Evolutionary conservation across 2,797 vertebrate genomes (phyloP).

Genomic region (Amazona finschi): DNA sequence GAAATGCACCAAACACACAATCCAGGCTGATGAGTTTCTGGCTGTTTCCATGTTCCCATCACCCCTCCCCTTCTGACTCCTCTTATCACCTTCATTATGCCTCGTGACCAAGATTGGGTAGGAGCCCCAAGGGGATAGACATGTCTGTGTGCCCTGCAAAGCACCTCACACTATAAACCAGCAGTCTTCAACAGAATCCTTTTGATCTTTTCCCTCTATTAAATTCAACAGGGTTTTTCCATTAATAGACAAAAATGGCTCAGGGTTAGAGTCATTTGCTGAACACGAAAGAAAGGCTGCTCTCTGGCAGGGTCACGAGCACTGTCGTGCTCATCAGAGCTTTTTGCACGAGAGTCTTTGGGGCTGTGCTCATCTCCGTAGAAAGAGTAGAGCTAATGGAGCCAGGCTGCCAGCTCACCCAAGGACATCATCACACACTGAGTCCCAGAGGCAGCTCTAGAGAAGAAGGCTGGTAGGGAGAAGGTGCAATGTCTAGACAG

Average conservation of each 20-base stretch:
- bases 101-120: rapidly evolving
- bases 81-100: neutral
- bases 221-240: constrained; percentile 55
- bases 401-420: neutral
- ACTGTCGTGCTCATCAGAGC: neutral
- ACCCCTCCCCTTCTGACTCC: neutral
- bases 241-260: neutral
- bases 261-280: neutral
- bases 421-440: neutral
- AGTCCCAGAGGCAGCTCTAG: neutral
- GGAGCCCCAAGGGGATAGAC: neutral
- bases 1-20: neutral
- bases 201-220: neutral
- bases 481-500: neutral
- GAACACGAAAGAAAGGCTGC: neutral
- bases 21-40: neutral
- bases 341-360: neutral
- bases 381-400: neutral
- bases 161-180: neutral
- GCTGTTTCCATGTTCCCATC: neutral
- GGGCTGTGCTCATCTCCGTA: neutral
- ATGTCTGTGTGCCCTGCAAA: neutral
- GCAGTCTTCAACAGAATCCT: neutral
- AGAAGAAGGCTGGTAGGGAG: neutral
- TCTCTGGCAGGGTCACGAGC: neutral